Conservation (phyloP, 2,888 invertebrate genomes). For the Tetragonisca angustula region DNA sequence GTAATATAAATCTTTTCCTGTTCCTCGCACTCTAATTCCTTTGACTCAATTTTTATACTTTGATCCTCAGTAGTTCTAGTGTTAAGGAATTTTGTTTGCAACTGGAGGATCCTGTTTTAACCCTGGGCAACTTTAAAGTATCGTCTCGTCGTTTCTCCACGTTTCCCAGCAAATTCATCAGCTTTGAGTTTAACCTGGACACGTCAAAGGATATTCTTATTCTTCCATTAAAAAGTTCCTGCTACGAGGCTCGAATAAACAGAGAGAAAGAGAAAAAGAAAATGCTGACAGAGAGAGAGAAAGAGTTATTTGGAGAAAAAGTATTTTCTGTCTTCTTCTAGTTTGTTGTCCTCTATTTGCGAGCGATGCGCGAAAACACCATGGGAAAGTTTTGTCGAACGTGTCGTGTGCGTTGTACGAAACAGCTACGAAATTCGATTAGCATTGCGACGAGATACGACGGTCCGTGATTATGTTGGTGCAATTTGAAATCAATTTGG, state of each 20-base stretch:
- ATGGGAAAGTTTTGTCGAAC: no score
- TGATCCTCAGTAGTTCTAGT: no score
- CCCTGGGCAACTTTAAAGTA: neutral
- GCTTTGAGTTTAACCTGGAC: constrained; percentile 16
- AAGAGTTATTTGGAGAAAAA: neutral
- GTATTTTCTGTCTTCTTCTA: neutral
- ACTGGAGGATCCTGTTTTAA: constrained; percentile 1
- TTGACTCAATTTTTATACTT: no score
- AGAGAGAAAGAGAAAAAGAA: neutral
- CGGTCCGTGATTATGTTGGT: neutral
- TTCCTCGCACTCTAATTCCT: no score
- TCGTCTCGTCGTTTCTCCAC: neutral
- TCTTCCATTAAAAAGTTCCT: neutral
- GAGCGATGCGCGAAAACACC: no score
- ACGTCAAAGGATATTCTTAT: constrained; percentile 11
- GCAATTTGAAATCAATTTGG: neutral
- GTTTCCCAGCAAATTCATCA: neutral
- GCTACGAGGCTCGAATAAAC: neutral
- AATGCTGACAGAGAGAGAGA: neutral
- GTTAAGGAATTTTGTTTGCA: constrained; percentile 47
- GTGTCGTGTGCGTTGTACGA: neutral
- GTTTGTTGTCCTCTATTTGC: neutral
- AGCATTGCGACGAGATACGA: neutral
- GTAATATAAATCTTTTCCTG: no score
- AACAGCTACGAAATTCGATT: neutral